Evolutionary conservation across 1,140 invertebrate species (phyloP).

Genomic region (Apis cerana): DNA sequence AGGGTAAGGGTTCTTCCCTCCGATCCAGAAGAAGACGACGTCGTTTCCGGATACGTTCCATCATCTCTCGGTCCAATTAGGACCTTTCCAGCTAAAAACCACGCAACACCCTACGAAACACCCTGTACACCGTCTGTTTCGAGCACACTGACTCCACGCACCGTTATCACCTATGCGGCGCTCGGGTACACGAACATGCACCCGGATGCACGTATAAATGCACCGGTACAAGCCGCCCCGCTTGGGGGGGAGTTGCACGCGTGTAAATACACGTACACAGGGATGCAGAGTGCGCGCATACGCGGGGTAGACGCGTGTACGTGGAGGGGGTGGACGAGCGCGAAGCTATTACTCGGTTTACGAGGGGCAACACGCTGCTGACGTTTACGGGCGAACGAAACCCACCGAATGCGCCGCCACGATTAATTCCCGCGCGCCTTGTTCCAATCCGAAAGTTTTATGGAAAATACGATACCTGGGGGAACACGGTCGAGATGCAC

Average conservation of each 20-base stretch:
- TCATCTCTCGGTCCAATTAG: neutral
- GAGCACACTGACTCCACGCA: conserved; percentile 23
- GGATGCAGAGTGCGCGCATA: conserved; percentile 6
- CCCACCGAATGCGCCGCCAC: conserved; percentile 39
- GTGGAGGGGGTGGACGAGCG: conserved; percentile 24
- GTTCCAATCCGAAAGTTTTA: conserved; percentile 52
- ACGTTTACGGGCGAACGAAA: conserved; percentile 61
- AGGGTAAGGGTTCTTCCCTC: too few relatives aligned
- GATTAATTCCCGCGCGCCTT: conserved; percentile 53
- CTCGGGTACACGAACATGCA: neutral
- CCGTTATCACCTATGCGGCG: conserved; percentile 53
- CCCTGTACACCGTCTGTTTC: conserved; percentile 19
- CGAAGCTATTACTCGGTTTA: conserved; percentile 57
- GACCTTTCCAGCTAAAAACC: neutral
- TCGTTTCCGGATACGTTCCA: too few relatives aligned
- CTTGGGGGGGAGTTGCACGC: neutral
- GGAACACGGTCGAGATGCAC: neutral
- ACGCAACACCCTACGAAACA: neutral
- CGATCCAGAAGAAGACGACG: neutral
- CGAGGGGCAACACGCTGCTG: conserved; percentile 48
- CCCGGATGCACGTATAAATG: neutral
- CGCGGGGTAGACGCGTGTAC: too few relatives aligned
- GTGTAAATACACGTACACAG: conserved; percentile 4
- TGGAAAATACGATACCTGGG: conserved; percentile 51
- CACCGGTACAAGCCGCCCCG: neutral